Conservation (phyloP, 53 echinoderm and acorn worm genomes). For the Holothuria leucospilota region DNA sequence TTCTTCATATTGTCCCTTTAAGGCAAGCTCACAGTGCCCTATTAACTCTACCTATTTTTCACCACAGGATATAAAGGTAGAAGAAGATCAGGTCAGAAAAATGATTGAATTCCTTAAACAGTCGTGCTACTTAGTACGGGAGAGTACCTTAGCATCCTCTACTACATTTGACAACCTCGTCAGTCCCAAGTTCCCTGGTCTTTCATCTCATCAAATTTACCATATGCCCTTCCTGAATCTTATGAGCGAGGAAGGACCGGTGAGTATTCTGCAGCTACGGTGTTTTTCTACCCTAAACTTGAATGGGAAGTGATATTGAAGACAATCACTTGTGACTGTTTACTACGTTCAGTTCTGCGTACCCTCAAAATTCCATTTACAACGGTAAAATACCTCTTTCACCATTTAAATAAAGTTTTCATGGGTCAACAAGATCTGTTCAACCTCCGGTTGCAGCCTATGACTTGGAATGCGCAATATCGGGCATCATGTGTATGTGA, state of each 20-base stretch:
- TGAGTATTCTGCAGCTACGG: conserved; percentile 40
- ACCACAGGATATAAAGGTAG: conserved; percentile 73
- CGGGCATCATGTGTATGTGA: too few relatives aligned
- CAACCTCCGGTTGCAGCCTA: too few relatives aligned
- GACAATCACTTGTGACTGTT: too few relatives aligned
- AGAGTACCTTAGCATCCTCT: neutral
- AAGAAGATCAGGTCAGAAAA: conserved; percentile 76
- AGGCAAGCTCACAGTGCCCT: too few relatives aligned
- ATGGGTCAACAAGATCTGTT: too few relatives aligned
- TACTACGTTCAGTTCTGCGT: too few relatives aligned
- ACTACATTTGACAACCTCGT: conserved; percentile 52
- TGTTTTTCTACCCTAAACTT: too few relatives aligned
- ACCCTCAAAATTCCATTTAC: too few relatives aligned
- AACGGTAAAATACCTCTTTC: too few relatives aligned
- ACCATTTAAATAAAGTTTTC: too few relatives aligned
- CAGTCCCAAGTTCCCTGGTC: conserved; percentile 73
- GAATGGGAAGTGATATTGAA: neutral
- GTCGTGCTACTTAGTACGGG: conserved; percentile 72
- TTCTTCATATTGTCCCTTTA: too few relatives aligned
- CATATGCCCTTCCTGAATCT: conserved; percentile 76
- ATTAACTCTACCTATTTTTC: neutral
- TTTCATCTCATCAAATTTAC: conserved; percentile 74
- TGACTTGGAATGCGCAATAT: too few relatives aligned
- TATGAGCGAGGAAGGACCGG: conserved; percentile 85
- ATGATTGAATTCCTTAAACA: conserved; percentile 71